These are phyloP conservation scores for Aricia agestis DNA, from an alignment of 1,140 invertebrate species.

Conservation along the genomic window DNA sequence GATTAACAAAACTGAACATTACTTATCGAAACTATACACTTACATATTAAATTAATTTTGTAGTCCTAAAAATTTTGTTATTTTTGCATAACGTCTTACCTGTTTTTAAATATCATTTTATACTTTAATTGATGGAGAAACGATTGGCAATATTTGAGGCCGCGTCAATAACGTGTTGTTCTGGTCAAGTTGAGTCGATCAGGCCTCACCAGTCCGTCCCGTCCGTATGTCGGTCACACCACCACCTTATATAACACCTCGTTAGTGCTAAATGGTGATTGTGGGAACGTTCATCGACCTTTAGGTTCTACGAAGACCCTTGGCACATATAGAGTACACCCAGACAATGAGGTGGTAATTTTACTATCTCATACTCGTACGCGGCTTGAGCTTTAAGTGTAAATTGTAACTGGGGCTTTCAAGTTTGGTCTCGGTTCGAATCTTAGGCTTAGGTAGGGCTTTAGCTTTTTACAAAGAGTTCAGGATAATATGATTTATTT, in stretches of 20 bases:
- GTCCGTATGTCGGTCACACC: neutral
- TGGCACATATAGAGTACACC: neutral
- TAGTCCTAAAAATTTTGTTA: too few relatives aligned
- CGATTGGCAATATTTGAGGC: neutral
- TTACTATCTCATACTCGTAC: neutral
- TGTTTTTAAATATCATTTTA: too few relatives aligned
- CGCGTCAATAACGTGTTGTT: neutral
- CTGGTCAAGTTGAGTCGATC: neutral
- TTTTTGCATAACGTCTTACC: too few relatives aligned
- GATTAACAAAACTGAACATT: too few relatives aligned
- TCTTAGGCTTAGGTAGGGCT: too few relatives aligned
- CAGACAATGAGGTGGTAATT: neutral
- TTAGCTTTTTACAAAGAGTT: too few relatives aligned
- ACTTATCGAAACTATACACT: too few relatives aligned
- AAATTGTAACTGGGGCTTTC: too few relatives aligned
- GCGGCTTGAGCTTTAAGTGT: neutral
- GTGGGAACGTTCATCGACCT: neutral
- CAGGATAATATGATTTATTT: too few relatives aligned
- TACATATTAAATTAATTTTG: too few relatives aligned
- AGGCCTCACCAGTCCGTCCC: neutral
- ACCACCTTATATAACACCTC: neutral
- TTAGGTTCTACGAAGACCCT: neutral
- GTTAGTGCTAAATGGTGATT: neutral
- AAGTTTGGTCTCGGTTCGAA: too few relatives aligned
- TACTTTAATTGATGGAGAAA: neutral